Percentiles rank a stretch among this genome's conserved stretches.
Evolutionary conservation across 2,888 invertebrate genomes (phyloP).

Genomic region (Megalurothrips usitatus): DNA sequence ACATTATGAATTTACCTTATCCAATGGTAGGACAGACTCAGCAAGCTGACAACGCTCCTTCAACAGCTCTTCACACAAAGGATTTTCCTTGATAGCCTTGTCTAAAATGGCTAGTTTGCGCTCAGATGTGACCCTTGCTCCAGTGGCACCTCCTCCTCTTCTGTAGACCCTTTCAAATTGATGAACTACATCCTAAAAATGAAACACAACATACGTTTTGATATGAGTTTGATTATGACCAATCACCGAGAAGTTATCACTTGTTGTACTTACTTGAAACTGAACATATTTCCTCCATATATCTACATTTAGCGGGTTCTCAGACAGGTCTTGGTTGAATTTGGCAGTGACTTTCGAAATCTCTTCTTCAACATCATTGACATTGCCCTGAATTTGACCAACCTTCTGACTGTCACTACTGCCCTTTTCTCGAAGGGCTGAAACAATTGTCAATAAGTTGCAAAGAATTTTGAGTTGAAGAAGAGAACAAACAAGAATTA

Average conservation of each 20-base stretch:
- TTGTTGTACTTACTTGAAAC: slow-evolving; percentile 49
- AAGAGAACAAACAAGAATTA: background rate
- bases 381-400: slow-evolving; percentile 33
- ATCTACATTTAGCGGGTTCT: slow-evolving; percentile 52
- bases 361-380: slow-evolving; percentile 48
- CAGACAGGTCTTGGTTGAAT: slow-evolving; percentile 52
- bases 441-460: slow-evolving; percentile 2
- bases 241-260: slow-evolving; percentile 19
- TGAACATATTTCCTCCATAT: slow-evolving; percentile 58
- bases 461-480: slow-evolving; percentile 36
- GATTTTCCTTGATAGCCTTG: slow-evolving; percentile 56
- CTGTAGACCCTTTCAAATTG: slow-evolving; percentile 48
- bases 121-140: slow-evolving; percentile 47
- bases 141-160: slow-evolving; percentile 48
- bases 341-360: slow-evolving; percentile 51
- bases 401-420: slow-evolving; percentile 31
- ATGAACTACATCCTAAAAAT: slow-evolving; percentile 45
- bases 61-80: slow-evolving; percentile 52
- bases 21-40: slow-evolving; percentile 54
- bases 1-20: slow-evolving; percentile 44
- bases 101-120: slow-evolving; percentile 60
- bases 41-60: slow-evolving; percentile 50
- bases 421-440: slow-evolving; percentile 32
- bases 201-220: slow-evolving; percentile 36
- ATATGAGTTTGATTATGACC: slow-evolving; percentile 36